A percentile compares a stretch with the other conserved stretches of the same genome.
These are phyloP conservation scores for Temnothorax rugatulus DNA, from an alignment of 2,888 invertebrate species.

Conservation along the genomic window DNA sequence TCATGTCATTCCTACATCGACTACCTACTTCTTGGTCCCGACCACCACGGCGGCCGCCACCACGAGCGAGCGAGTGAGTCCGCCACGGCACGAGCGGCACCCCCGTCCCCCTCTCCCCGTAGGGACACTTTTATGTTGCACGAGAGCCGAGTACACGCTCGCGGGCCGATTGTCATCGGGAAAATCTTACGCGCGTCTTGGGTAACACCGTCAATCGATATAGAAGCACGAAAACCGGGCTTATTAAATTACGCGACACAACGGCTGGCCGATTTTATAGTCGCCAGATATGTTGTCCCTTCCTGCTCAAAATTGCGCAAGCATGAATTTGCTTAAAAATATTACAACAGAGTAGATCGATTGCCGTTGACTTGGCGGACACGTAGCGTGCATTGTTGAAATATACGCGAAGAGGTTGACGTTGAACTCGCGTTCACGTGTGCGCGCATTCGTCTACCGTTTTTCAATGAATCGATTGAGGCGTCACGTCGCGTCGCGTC, in stretches of 20 bases:
- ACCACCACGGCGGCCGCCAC: slow-evolving; percentile 58
- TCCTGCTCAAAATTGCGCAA: slow-evolving; percentile 12
- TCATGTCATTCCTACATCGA: slow-evolving; percentile 86
- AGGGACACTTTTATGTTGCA: slow-evolving; percentile 73
- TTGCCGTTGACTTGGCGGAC: slow-evolving; percentile 5
- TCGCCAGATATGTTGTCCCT: not conserved
- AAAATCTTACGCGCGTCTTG: slow-evolving; percentile 69
- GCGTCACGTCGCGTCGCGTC: slow-evolving; percentile 34
- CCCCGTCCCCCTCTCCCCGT: slow-evolving; percentile 38
- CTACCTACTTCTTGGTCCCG: slow-evolving; percentile 81
- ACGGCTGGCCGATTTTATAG: slow-evolving; percentile 32
- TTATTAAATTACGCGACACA: slow-evolving; percentile 70
- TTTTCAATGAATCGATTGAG: slow-evolving; percentile 57
- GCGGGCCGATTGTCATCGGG: slow-evolving; percentile 72
- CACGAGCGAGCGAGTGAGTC: slow-evolving; percentile 43
- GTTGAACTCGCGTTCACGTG: slow-evolving; percentile 29
- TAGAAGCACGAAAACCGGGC: slow-evolving; percentile 31
- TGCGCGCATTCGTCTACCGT: slow-evolving; percentile 34
- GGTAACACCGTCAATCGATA: slow-evolving; percentile 50
- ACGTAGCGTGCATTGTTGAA: not conserved
- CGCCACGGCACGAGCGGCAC: slow-evolving; percentile 62
- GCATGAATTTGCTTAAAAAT: slow-evolving; percentile 37
- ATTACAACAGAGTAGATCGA: not conserved
- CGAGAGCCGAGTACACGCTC: slow-evolving; percentile 69
- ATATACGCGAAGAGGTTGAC: slow-evolving; percentile 13